Conservation (phyloP, 2,797 vertebrate genomes). For the Benthosema pterotum region DNA sequence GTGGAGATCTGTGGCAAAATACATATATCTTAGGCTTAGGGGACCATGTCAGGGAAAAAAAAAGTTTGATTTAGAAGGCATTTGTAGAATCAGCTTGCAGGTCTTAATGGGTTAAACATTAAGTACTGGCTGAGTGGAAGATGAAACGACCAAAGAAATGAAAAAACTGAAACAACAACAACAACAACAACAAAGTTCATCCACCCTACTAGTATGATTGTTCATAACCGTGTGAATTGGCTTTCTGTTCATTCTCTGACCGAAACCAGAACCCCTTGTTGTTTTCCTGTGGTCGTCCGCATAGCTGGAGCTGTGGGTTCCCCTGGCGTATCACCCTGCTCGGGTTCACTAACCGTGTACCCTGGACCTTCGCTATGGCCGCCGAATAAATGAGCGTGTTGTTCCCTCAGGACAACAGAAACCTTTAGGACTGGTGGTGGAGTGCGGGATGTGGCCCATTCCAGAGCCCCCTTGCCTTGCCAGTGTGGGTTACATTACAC, state of each 20-base stretch:
- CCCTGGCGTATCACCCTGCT: conserved; percentile 69
- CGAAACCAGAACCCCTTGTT: conserved; percentile 59
- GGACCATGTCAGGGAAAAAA: too few species aligned
- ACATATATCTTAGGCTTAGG: too few species aligned
- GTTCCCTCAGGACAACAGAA: conserved; percentile 71
- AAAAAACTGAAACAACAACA: conserved; percentile 39
- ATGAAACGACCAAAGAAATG: conserved; percentile 7
- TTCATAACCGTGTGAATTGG: conserved; percentile 38
- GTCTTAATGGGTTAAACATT: conserved; percentile 21
- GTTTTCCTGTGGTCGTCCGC: conserved; percentile 52
- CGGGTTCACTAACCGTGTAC: conserved; percentile 66
- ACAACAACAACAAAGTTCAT: conserved; percentile 45
- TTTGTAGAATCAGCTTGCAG: too few species aligned
- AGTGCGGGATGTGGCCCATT: conserved; percentile 39
- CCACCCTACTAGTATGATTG: conserved; percentile 41
- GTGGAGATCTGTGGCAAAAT: too few species aligned
- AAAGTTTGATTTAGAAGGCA: too few species aligned
- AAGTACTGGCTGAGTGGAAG: conserved; percentile 33
- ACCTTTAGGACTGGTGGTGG: conserved; percentile 57
- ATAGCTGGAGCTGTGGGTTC: conserved; percentile 59
- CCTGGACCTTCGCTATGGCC: conserved; percentile 60
- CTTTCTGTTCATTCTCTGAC: conserved; percentile 50
- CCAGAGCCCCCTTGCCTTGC: conserved; percentile 24
- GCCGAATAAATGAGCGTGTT: conserved; percentile 77
- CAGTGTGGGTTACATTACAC: conserved; percentile 47